Percentiles rank a stretch among this genome's conserved stretches.
Evolutionary conservation across 2,888 invertebrate species (phyloP).

Genomic region (Dicroscelio sp.): DNA sequence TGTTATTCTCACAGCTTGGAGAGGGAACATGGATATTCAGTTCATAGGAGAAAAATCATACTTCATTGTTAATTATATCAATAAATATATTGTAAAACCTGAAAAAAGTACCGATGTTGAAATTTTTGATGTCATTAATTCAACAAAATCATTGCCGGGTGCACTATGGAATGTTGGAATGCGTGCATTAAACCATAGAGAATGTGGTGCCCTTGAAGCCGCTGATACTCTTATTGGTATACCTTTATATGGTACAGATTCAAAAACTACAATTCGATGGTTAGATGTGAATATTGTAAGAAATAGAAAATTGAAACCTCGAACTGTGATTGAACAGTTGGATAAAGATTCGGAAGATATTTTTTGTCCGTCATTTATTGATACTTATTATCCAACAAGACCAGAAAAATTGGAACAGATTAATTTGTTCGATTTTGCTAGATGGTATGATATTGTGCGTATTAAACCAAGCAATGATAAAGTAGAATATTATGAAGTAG

Average conservation of each 20-base stretch:
- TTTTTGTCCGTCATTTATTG: slow-evolving; percentile 83
- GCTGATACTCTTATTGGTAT: slow-evolving; percentile 81
- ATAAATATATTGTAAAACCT: not conserved
- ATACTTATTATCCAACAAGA: slow-evolving; percentile 67
- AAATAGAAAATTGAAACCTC: slow-evolving; percentile 56
- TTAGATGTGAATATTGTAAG: slow-evolving; percentile 11
- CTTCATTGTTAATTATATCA: not conserved
- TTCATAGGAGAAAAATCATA: no score
- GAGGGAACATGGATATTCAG: slow-evolving; percentile 86
- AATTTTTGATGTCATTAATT: slow-evolving; percentile 85
- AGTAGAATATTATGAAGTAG: slow-evolving; percentile 23
- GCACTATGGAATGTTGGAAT: slow-evolving; percentile 79
- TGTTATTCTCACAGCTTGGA: slow-evolving; percentile 83
- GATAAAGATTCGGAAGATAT: slow-evolving; percentile 83
- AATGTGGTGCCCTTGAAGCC: no score
- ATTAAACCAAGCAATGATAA: slow-evolving; percentile 14
- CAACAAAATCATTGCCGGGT: slow-evolving; percentile 85
- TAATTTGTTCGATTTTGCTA: slow-evolving; percentile 76
- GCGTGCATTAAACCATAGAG: no score
- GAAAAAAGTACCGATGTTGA: slow-evolving; percentile 81
- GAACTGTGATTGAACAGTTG: slow-evolving; percentile 57
- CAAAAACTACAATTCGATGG: slow-evolving; percentile 84
- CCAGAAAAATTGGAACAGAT: slow-evolving; percentile 80
- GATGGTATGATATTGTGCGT: slow-evolving; percentile 73
- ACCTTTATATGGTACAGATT: slow-evolving; percentile 87